Conservation (phyloP, 1,140 invertebrate species). For the Lasioglossum albipes region DNA sequence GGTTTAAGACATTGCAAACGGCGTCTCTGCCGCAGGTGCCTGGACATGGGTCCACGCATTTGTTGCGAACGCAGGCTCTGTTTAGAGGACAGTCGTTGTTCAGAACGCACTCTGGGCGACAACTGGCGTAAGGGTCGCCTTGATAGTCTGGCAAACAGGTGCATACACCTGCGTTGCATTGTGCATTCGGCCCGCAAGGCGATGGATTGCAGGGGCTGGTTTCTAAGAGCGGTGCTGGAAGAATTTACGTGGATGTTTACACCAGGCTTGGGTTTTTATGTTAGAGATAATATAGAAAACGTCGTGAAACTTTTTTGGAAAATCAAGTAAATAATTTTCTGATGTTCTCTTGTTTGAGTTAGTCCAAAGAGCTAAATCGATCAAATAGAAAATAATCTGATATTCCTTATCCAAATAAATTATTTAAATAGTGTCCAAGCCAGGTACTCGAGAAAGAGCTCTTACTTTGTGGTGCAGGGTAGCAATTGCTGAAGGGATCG, state of each 20-base stretch:
- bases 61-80: conserved; percentile 84
- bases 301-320: too few relatives aligned
- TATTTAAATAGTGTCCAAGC: too few relatives aligned
- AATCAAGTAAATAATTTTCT: too few relatives aligned
- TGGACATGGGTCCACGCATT: conserved; percentile 82
- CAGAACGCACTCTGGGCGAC: conserved; percentile 86
- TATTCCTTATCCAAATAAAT: too few relatives aligned
- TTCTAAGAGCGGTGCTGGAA: conserved; percentile 24
- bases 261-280: too few relatives aligned
- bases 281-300: too few relatives aligned
- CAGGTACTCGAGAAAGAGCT: not conserved
- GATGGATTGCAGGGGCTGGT: conserved; percentile 72
- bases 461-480: conserved; percentile 29
- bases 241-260: not conserved
- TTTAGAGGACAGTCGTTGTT: conserved; percentile 84
- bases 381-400: too few relatives aligned
- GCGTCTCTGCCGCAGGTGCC: conserved; percentile 86
- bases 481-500: conserved; percentile 81
- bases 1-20: conserved; percentile 85
- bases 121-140: conserved; percentile 77
- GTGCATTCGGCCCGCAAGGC: conserved; percentile 80
- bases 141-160: conserved; percentile 76
- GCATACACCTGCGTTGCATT: conserved; percentile 80
- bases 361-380: too few relatives aligned
- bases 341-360: too few relatives aligned